Base-by-base conservation (phyloP, 2,888 invertebrate species). In the Parascotia fuliginaria region DNA sequence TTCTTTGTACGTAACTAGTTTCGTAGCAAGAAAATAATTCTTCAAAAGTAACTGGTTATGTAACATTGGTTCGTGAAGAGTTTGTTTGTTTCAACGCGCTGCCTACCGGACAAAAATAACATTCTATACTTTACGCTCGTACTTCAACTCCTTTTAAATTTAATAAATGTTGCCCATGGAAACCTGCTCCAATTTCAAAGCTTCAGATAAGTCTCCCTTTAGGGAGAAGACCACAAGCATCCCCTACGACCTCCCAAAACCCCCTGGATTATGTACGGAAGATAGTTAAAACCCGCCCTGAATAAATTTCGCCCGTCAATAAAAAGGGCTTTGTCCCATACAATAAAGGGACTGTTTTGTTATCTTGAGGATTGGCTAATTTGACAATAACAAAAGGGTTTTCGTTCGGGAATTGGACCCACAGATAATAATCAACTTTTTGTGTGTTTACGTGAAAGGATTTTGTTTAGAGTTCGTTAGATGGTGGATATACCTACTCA, bases 311-410 rank as follows among this genome's bases (percentile, higher is more conserved):
- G 73, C 66, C 77, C 89, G 86, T 89, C 89, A 89, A 90, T 91
- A 89, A 87, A 49, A 86, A 81, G 83, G 84, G 81, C 84, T 85
- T 89, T 90, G 89, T 89, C 85, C 87, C 81, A 83, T 79, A 47
- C 46, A 49, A 77, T 71, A 85, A 89, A 89, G 88, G 91, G 87
- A 77, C 12, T 89, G 89, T 90, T 89, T 90, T 92, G 91, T 91
- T 92, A 92, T 92, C 92, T 92, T 92, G 92, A 91, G 92, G 88
- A 92, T 89, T 88, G 92, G 83, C 89, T 92, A 92, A 92, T 92
- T 92, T 92, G 92, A 89, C 89, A 91, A 90, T 87, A 91, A 91
- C 92, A 92, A 92, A 89, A 87, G 88, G 86, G 82, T 73, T 79
- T 85, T 83, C 85, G 84, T 77, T 78, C 70, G 89, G 89, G 88